phyloP scores from a whole-genome alignment of 2,113 vertebrate species.

The Oreamnos americanus region DNA sequence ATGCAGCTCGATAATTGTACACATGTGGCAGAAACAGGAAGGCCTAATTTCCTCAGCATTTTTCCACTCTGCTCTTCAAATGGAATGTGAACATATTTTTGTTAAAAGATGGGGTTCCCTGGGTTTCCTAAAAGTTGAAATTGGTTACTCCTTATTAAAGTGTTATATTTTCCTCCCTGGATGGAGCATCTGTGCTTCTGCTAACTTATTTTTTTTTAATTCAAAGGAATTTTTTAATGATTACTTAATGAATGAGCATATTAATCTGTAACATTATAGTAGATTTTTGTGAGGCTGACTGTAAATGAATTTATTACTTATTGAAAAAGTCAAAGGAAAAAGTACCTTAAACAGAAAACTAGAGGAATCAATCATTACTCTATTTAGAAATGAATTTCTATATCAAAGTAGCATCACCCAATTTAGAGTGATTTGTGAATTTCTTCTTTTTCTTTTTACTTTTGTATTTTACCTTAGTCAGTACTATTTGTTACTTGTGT shows the following conservation, averaged over 20 bases:
- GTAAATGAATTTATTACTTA: neutral
- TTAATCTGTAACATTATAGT: neutral
- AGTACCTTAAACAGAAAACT: neutral
- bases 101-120: slow-evolving; percentile 47
- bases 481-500: neutral
- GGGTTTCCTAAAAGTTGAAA: slow-evolving; percentile 32
- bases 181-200: neutral
- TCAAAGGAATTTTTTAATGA: neutral
- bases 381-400: neutral
- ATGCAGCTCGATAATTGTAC: slow-evolving; percentile 62
- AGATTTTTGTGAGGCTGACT: neutral
- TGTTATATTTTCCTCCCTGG: neutral
- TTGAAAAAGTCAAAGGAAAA: neutral
- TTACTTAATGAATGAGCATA: neutral
- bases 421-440: neutral
- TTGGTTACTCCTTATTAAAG: neutral
- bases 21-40: slow-evolving; percentile 80
- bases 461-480: neutral
- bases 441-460: neutral
- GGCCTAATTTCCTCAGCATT: slow-evolving; percentile 70
- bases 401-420: neutral
- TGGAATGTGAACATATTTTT: slow-evolving; percentile 58
- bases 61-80: slow-evolving; percentile 56
- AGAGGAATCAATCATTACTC: neutral
- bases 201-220: neutral